Base-by-base conservation (phyloP, 2,888 invertebrate species). In the Ernsta delagoae region DNA sequence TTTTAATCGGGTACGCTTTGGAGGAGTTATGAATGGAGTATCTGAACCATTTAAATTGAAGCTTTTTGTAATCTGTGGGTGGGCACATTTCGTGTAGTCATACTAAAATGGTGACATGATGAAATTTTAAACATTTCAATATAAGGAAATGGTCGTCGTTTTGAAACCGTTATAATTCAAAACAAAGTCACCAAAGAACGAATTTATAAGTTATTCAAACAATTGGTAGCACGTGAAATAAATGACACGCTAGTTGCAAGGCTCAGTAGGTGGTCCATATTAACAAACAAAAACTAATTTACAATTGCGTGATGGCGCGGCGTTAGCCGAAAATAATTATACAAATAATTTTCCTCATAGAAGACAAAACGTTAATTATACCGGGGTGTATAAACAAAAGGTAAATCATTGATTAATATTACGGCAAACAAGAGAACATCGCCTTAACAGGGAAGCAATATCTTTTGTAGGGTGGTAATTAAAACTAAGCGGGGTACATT, bases 401-500 rank as follows among this genome's bases (percentile, higher is more conserved):
- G 48, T 48, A 59, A 24, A 34, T 65, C 53, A 66, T 67, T 31
- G 66, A 70, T 67, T 70, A 59, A 59, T 64, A 72, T 63, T 70
- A 72, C 71, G 70, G 65, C 73, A 74, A 75, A 67, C 67, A 67
- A 67, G 54, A 67, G 67, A 60, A 54, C 67, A 67, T 67, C 67
- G 74, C 74, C 77, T 73, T 75, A 72, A 76, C 77, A 77, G 73
- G 75, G 74, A 61, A 69, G 80, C 81, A 84, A 85, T 86, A 82
- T 82, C 81, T 84, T 81, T 79, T 80, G 80, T 78, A 77, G 77
- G 73, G 75, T 74, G 80, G 84, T 87, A 89, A 89, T 89, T 89
- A 89, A 87, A 88, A 85, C 85, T 81, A 84, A 86, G 83, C 82
- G 80, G 75, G 79, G 78, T 84, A 83, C 77, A 78, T 82, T 82